Conservation (phyloP, 2,113 vertebrate species). For the Amblyornis subalaris region DNA sequence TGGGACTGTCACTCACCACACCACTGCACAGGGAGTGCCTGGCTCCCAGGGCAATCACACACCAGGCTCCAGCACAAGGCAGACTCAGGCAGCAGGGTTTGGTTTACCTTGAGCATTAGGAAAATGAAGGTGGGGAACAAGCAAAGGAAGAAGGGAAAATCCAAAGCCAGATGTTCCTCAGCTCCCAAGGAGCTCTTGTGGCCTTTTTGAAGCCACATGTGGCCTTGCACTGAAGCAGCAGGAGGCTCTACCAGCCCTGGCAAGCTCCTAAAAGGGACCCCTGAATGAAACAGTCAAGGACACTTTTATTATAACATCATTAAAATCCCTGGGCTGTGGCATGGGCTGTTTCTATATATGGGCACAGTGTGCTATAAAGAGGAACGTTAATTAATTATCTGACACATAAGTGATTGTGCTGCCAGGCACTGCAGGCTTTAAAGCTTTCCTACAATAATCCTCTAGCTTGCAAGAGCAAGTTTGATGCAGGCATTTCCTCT, state of each 20-base stretch:
- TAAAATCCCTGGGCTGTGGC: not conserved
- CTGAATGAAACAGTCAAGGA: not conserved
- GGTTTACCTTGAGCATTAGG: not conserved
- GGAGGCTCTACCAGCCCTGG: not conserved
- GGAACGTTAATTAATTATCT: not conserved
- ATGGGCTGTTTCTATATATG: conserved; percentile 6
- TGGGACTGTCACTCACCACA: not conserved
- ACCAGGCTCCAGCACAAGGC: not conserved
- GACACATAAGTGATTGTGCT: not conserved
- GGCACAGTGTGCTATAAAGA: conserved; percentile 9
- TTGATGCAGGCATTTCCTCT: not conserved
- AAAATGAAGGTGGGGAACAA: not conserved
- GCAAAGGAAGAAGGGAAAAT: not conserved
- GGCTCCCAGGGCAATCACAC: not conserved
- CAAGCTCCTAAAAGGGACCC: not conserved
- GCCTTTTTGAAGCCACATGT: not conserved
- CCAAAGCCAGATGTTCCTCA: not conserved
- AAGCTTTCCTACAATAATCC: not conserved
- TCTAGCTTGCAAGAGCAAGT: not conserved
- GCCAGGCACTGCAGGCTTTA: not conserved
- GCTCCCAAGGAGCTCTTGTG: not conserved
- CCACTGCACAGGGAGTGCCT: not conserved
- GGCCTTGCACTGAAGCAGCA: not conserved
- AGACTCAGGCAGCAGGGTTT: rapidly evolving
- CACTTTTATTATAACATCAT: not conserved